Conservation (phyloP, 2,113 vertebrate species). For the Oreochromis niloticus region DNA sequence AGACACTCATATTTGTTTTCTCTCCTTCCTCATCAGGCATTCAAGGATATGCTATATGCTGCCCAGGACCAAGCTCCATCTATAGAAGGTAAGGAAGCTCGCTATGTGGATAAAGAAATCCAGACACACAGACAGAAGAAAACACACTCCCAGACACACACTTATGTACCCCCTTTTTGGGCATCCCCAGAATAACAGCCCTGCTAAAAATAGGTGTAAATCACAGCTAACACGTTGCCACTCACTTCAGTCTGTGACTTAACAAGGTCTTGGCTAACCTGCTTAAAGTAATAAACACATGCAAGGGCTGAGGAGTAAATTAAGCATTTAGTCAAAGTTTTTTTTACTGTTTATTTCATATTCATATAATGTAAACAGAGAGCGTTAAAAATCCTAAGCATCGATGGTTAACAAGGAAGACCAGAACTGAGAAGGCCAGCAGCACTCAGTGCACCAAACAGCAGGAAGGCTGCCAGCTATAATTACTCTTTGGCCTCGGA, state of each 20-base stretch:
- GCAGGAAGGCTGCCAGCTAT: slow-evolving; percentile 42
- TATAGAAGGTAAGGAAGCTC: slow-evolving; percentile 87
- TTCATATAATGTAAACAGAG: neutral
- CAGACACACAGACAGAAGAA: neutral
- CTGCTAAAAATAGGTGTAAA: slow-evolving; percentile 52
- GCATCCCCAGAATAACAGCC: slow-evolving; percentile 56
- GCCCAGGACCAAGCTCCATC: slow-evolving; percentile 98
- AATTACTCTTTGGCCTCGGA: slow-evolving; percentile 48
- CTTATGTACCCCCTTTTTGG: slow-evolving; percentile 25
- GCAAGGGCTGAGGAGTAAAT: neutral
- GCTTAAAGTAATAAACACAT: neutral
- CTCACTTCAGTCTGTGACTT: neutral
- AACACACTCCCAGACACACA: neutral
- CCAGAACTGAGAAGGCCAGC: neutral
- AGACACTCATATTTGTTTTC: neutral
- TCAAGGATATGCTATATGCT: slow-evolving; percentile 98
- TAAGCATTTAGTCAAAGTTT: neutral
- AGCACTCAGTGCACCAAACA: neutral
- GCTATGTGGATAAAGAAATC: slow-evolving; percentile 2
- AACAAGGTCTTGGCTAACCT: neutral
- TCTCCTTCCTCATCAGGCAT: slow-evolving; percentile 74
- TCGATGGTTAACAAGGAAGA: neutral
- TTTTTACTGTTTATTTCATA: neutral
- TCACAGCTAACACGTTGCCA: slow-evolving; percentile 8
- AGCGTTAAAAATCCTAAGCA: neutral